phyloP scores from a whole-genome alignment of 2,888 invertebrate genomes.

The Spilarctia lutea region DNA sequence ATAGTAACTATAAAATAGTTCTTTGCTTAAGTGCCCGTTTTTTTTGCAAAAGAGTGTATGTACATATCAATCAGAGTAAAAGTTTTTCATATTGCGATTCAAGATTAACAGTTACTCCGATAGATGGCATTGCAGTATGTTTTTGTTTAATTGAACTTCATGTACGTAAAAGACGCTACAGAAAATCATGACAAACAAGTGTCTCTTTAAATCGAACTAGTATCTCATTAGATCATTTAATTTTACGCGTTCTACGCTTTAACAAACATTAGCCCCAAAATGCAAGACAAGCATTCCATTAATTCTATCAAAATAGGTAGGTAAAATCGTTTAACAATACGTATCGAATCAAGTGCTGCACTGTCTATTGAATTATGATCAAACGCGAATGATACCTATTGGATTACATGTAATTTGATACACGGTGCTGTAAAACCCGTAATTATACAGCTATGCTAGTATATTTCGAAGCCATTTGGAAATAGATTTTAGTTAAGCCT shows the following conservation, averaged over 20 bases:
- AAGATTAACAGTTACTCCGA: no score
- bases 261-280: no score
- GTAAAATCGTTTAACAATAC: slow-evolving; percentile 37
- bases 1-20: no score
- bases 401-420: slow-evolving; percentile 46
- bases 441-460: neutral
- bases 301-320: slow-evolving; percentile 21
- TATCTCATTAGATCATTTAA: neutral
- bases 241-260: neutral
- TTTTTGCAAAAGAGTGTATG: no score
- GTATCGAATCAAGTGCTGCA: slow-evolving; percentile 33
- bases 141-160: no score
- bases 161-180: neutral
- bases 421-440: slow-evolving; percentile 19
- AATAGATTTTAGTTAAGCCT: neutral
- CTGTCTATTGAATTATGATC: slow-evolving; percentile 41
- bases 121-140: no score
- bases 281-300: slow-evolving; percentile 6
- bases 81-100: no score
- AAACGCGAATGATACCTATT: slow-evolving; percentile 44
- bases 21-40: no score
- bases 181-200: neutral
- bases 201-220: neutral
- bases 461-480: neutral
- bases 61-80: no score